Base-by-base conservation (phyloP, 2,888 invertebrate genomes). In the Teleiodes luculella region DNA sequence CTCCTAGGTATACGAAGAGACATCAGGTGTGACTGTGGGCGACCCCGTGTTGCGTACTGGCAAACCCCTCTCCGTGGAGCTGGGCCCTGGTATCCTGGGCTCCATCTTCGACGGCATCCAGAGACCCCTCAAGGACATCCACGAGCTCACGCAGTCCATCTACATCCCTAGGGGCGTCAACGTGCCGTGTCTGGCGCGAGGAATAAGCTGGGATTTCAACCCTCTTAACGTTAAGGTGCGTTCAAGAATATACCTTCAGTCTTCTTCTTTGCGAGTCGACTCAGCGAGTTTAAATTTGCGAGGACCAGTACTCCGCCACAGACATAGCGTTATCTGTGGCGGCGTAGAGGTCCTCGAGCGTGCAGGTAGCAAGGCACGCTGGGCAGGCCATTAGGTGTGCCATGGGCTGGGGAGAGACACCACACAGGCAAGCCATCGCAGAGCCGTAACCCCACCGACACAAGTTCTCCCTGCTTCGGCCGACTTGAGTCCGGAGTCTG, bases 71-170 rank as follows among this genome's bases (percentile, higher is more conserved):
- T 99, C 99, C 5, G 99, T 99, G 36, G 99, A 99, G 84, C 91
- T 99, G 55, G 99, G 99, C 6, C 99, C 99, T 50, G 99, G 99
- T 76, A 99, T 99, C 85, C 94, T 99, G 93, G 98, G 97, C 64
- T 98, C 97, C 82, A 99, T 99, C 90, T 99, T 99, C 90, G 99
- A 99, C 90, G 99, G 99, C 91, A 99, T 99, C 87, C 99, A 99
- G 90, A 95, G 99, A 76, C 99, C 99, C 0, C 86, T 99, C 73
- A 97, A 96, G 86, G 98, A 98, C 88, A 99, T 99, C 83, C 92
- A 95, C 78, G 97, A 97, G 78, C 86, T 98, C 61, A 97, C 98
- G 1, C 92, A 94, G 78, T 98, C 97, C 77, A 99, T 99, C 89
- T 99, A 99, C 92, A 99, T 99, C 87, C 99, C 99, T 43, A 99